phyloP scores from a whole-genome alignment of 2,888 invertebrate species.

The Lepas anatifera region DNA sequence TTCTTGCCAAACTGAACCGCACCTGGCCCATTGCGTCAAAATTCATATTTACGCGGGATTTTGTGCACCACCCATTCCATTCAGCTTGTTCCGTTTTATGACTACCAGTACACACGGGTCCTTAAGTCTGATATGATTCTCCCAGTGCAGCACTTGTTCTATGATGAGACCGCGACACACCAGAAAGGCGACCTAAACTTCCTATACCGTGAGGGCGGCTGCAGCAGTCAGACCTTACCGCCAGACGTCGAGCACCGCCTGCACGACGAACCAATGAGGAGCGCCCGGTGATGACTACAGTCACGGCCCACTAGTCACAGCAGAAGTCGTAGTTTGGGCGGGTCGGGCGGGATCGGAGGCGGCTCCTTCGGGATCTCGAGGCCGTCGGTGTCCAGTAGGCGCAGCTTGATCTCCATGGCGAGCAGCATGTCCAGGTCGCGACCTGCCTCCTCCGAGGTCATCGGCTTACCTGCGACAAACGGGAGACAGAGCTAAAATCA shows the following conservation, averaged over 20 bases:
- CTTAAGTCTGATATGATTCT: too few species aligned
- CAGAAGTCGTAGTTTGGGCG: conserved; percentile 82
- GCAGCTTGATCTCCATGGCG: conserved; percentile 90
- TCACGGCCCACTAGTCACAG: neutral
- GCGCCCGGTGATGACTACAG: neutral
- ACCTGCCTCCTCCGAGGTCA: conserved; percentile 76
- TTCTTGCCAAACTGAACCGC: too few species aligned
- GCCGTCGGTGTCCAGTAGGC: conserved; percentile 86
- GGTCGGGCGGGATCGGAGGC: conserved; percentile 81
- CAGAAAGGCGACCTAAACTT: too few species aligned
- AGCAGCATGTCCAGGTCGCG: conserved; percentile 82
- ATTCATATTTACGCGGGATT: too few species aligned
- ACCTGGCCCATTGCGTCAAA: too few species aligned
- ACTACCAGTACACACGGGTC: too few species aligned
- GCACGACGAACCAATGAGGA: neutral
- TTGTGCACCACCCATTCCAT: too few species aligned
- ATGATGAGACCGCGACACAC: too few species aligned
- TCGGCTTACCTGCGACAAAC: conserved; percentile 50
- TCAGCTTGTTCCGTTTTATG: too few species aligned
- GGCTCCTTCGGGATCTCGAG: conserved; percentile 87
- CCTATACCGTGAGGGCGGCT: too few species aligned
- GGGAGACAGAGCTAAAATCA: too few species aligned
- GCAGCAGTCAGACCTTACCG: neutral
- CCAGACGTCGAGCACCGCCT: neutral
- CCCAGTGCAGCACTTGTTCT: too few species aligned